Percentiles rank a stretch among this genome's conserved stretches.
These are phyloP conservation scores for Boloria selene DNA, from an alignment of 2,888 invertebrate species.

Conservation along the genomic window DNA sequence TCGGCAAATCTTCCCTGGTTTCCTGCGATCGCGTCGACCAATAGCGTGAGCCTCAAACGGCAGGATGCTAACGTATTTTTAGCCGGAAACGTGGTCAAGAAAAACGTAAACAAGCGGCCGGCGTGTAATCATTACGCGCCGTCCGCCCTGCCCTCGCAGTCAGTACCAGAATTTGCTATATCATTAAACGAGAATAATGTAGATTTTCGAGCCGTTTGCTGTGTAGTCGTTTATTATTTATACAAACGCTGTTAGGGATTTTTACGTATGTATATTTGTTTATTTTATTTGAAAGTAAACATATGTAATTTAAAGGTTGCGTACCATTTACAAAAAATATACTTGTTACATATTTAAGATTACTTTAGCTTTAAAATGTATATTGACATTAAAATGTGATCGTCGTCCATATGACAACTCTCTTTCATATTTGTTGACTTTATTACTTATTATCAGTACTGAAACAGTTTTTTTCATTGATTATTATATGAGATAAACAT, in stretches of 20 bases:
- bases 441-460: not conserved
- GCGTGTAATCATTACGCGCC: conserved; percentile 50
- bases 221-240: conserved; percentile 48
- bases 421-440: conserved; percentile 8
- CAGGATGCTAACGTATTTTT: conserved; percentile 80
- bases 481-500: too few species aligned
- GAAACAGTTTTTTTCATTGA: too few species aligned
- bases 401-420: not conserved
- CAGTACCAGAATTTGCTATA: conserved; percentile 49
- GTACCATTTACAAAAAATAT: not conserved
- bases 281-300: conserved; percentile 14
- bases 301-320: not conserved
- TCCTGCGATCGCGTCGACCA: conserved; percentile 73
- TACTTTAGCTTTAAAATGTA: not conserved
- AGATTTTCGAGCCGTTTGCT: conserved; percentile 46
- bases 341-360: not conserved
- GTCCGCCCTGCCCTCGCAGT: conserved; percentile 46
- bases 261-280: conserved; percentile 15
- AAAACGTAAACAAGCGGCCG: conserved; percentile 78
- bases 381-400: not conserved
- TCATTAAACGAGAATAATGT: conserved; percentile 49
- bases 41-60: conserved; percentile 77
- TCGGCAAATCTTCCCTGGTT: conserved; percentile 65
- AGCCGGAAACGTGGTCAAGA: conserved; percentile 77
- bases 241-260: conserved; percentile 30